Evolutionary conservation across 2,113 vertebrate species (phyloP).

Genomic region (Lamprotornis superbus): DNA sequence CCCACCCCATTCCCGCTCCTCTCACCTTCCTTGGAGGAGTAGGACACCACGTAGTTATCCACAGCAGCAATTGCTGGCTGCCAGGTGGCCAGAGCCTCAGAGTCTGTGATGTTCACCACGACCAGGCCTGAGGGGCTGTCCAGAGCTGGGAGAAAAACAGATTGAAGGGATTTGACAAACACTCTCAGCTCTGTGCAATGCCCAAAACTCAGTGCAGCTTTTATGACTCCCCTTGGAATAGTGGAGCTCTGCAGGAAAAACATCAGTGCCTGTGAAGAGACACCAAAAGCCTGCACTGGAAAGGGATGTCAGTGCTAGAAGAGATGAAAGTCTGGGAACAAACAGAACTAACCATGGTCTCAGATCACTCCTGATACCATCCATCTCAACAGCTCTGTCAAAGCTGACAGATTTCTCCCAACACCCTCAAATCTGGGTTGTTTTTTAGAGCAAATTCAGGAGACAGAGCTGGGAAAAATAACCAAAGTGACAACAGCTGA

Average conservation of each 20-base stretch:
- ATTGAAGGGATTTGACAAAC: neutral
- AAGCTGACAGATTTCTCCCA: neutral
- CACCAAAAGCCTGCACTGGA: neutral
- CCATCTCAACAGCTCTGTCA: neutral
- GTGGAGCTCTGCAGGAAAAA: neutral
- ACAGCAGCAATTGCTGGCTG: slow-evolving; percentile 92
- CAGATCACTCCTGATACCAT: neutral
- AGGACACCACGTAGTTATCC: slow-evolving; percentile 92
- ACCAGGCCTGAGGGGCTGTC: slow-evolving; percentile 88
- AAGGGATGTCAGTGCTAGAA: neutral
- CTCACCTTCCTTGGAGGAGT: slow-evolving; percentile 84
- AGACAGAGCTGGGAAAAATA: slow-evolving; percentile 10
- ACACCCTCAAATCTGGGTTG: neutral
- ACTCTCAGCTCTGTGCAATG: neutral
- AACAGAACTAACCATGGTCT: neutral
- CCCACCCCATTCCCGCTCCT: neutral
- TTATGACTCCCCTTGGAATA: neutral
- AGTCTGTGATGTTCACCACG: slow-evolving; percentile 89
- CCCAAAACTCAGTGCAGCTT: neutral
- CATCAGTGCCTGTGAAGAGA: neutral
- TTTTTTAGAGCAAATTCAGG: neutral
- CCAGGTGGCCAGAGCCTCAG: slow-evolving; percentile 88
- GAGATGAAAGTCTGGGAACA: neutral
- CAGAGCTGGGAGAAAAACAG: slow-evolving; percentile 76
- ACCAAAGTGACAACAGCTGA: neutral